Evolutionary conservation across 2,888 invertebrate genomes (phyloP).

Genomic region (Acholoe squamosa): DNA sequence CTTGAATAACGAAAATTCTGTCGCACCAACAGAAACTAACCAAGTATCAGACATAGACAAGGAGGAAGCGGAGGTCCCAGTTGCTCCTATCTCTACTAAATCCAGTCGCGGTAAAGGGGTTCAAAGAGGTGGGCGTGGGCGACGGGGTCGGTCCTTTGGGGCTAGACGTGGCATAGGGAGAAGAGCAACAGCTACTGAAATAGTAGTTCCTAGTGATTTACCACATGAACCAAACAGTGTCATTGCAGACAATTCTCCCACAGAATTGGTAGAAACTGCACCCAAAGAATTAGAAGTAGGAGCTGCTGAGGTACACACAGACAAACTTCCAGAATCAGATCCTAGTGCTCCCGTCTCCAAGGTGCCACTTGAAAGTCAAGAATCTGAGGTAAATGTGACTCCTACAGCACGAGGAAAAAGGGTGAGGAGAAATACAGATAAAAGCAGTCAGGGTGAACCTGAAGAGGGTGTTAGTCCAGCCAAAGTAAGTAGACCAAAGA

Average conservation of each 20-base stretch:
- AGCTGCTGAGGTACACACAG: background rate
- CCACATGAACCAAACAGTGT: no score
- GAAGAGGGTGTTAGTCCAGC: background rate
- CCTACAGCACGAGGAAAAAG: background rate
- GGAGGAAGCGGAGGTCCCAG: background rate
- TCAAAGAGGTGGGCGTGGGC: background rate
- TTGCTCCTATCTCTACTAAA: background rate
- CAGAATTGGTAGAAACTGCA: background rate
- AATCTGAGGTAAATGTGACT: background rate
- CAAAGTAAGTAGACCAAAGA: background rate
- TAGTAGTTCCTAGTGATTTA: no score
- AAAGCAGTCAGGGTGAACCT: background rate
- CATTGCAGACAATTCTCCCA: background rate
- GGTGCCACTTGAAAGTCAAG: background rate
- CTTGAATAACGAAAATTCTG: background rate
- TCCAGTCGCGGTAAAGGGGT: no score
- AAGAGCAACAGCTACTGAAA: background rate
- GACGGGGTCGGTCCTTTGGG: background rate
- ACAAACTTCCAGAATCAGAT: background rate
- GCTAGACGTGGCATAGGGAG: background rate
- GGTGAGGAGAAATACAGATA: background rate
- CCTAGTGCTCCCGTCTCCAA: background rate
- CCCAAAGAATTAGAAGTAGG: background rate
- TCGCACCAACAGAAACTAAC: background rate
- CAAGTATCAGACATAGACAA: background rate